Conservation (phyloP, 2,113 vertebrate species). For the Eulacestoma nigropectus region DNA sequence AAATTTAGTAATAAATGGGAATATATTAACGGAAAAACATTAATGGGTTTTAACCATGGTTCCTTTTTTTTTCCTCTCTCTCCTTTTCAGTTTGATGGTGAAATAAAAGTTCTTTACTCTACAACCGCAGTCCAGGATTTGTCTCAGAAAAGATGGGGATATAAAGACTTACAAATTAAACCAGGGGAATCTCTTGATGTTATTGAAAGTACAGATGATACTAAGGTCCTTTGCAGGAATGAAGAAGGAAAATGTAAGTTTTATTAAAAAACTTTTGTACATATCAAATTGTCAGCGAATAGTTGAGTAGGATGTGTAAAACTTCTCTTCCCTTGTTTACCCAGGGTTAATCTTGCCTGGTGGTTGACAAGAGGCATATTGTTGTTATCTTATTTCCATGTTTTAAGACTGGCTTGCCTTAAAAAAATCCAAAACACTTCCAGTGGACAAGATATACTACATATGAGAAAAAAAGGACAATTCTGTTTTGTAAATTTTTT, state of each 20-base stretch:
- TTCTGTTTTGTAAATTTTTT: background rate
- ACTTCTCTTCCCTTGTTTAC: background rate
- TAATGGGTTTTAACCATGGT: background rate
- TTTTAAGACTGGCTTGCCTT: background rate
- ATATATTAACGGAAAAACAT: background rate
- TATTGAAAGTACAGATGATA: conserved; percentile 78
- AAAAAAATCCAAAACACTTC: background rate
- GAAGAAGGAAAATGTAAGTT: conserved; percentile 92
- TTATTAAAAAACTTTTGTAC: background rate
- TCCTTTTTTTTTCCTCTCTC: background rate
- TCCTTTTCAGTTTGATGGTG: conserved; percentile 84
- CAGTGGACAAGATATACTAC: background rate
- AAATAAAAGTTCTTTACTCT: conserved; percentile 84
- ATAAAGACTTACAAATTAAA: conserved; percentile 82
- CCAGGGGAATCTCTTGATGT: conserved; percentile 84
- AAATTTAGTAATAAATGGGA: background rate
- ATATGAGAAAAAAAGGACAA: background rate
- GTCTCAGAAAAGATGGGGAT: conserved; percentile 75
- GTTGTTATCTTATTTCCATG: background rate
- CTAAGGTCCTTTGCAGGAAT: conserved; percentile 87
- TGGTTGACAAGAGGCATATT: background rate
- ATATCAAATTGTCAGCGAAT: background rate
- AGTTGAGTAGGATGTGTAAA: background rate
- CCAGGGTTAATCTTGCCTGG: background rate
- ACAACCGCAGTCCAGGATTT: conserved; percentile 68